Evolutionary conservation across 2,888 invertebrate species (phyloP).

Genomic region (Euspilapteryx auroguttella): DNA sequence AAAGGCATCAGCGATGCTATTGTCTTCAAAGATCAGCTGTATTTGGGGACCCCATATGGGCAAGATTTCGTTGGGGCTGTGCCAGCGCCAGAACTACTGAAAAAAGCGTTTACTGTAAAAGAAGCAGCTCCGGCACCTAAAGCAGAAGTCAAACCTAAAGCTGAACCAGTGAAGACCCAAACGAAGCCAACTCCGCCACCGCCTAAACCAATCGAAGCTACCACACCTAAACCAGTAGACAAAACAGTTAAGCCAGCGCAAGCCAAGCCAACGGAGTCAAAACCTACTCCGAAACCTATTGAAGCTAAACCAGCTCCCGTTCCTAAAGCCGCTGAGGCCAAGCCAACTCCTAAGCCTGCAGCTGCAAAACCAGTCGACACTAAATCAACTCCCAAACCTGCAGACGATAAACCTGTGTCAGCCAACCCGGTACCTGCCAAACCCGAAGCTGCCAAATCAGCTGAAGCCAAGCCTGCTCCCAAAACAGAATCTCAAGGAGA

Average conservation of each 20-base stretch:
- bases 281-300: conserved; percentile 9
- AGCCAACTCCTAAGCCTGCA: conserved; percentile 10
- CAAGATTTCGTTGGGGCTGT: conserved; percentile 67
- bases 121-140: conserved; percentile 9
- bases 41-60: conserved; percentile 67
- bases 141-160: neutral
- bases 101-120: conserved; percentile 26
- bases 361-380: conserved; percentile 12
- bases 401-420: conserved; percentile 9
- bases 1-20: conserved; percentile 65
- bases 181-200: conserved; percentile 10
- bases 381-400: conserved; percentile 21
- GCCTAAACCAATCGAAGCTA: conserved; percentile 7
- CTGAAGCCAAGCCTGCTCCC: conserved; percentile 10
- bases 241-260: conserved; percentile 9
- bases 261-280: conserved; percentile 8
- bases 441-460: conserved; percentile 10
- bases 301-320: conserved; percentile 6
- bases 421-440: conserved; percentile 9
- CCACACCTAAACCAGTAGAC: conserved; percentile 7
- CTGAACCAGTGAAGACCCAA: conserved; percentile 6
- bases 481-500: conserved; percentile 10
- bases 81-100: conserved; percentile 54
- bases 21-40: conserved; percentile 65
- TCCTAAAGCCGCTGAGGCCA: conserved; percentile 7